Evolutionary conservation across 2,797 vertebrate genomes (phyloP).

Genomic region (Menidia menidia): DNA sequence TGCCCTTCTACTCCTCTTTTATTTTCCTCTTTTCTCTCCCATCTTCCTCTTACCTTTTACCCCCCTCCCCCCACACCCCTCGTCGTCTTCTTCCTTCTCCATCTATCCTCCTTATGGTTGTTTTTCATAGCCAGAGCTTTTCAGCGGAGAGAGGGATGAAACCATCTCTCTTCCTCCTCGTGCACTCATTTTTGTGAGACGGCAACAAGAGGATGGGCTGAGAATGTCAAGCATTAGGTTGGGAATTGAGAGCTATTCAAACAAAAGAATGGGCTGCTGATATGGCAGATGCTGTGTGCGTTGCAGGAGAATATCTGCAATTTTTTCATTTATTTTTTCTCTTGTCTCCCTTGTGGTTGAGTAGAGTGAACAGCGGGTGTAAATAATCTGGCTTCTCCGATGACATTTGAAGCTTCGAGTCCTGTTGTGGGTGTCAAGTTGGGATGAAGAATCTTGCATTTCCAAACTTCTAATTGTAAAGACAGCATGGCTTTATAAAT

Average conservation of each 20-base stretch:
- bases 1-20: constrained; percentile 34
- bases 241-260: constrained; percentile 62
- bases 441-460: constrained; percentile 21
- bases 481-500: constrained; percentile 29
- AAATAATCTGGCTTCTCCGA: constrained; percentile 34
- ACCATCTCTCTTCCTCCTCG: constrained; percentile 64
- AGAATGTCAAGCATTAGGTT: constrained; percentile 72
- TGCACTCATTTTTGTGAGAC: constrained; percentile 49
- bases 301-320: constrained; percentile 57
- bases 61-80: constrained; percentile 10
- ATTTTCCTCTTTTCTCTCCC: constrained; percentile 48
- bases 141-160: constrained; percentile 67
- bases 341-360: constrained; percentile 16
- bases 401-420: constrained; percentile 30
- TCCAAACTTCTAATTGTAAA: constrained; percentile 23
- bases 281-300: constrained; percentile 63
- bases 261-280: constrained; percentile 59
- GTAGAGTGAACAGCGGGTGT: constrained; percentile 42
- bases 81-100: constrained; percentile 38
- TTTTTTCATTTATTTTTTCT: constrained; percentile 40
- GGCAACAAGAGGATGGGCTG: constrained; percentile 56
- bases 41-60: constrained; percentile 58
- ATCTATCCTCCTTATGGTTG: constrained; percentile 66
- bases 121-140: constrained; percentile 69
- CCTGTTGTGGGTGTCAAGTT: constrained; percentile 24